Evolutionary conservation across 2,113 vertebrate species (phyloP), one percentile per base, ranked within the genome.

Genomic region (Nettapus auritus): DNA sequence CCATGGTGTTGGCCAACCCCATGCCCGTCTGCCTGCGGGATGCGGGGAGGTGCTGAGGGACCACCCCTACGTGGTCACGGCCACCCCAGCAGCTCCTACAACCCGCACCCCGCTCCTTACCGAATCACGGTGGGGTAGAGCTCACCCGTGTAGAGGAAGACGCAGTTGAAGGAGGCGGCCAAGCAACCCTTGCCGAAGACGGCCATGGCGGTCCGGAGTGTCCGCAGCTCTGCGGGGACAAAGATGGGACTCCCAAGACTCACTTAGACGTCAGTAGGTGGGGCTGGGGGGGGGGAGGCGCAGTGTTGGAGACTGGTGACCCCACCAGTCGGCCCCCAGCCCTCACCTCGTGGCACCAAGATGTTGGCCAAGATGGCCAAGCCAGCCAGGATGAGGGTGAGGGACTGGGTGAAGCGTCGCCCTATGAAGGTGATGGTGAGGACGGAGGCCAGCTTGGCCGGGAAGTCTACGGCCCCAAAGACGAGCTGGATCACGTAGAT

Each of bases 401-500:
- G 0, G 1, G 91, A 89, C 88, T 99, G 98, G 13, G 98, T 98
- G 76, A 96, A 93, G 40, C 94, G 92, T 1, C 94, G 57, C 1
- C 94, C 94, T 26, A 93, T 34, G 33, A 96, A 98, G 94, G 86
- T 98, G 75, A 99, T 82, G 86, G 97, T 97, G 42, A 97, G 56
- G 76, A 98, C 90, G 50, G 98, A 97, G 33, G 98, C 3, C 28
- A 99, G 60, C 89, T 99, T 99, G 90, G 98, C 98, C 0, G 99
- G 99, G 96, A 99, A 48, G 87, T 99, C 99, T 2, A 99, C 98
- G 0, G 97, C 98, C 4, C 98, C 99, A 15, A 99, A 99, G 91
- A 99, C 97, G n/a, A 99, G 23, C 95, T 99, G 99, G 75, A 99
- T 98, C 76, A 99, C 38, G 89, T 98, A 99, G 93, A 99, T 98